Evolutionary conservation across 2,113 vertebrate genomes (phyloP), one percentile per base, ranked within the genome.

Genomic region (Muntiacus muntjak): DNA sequence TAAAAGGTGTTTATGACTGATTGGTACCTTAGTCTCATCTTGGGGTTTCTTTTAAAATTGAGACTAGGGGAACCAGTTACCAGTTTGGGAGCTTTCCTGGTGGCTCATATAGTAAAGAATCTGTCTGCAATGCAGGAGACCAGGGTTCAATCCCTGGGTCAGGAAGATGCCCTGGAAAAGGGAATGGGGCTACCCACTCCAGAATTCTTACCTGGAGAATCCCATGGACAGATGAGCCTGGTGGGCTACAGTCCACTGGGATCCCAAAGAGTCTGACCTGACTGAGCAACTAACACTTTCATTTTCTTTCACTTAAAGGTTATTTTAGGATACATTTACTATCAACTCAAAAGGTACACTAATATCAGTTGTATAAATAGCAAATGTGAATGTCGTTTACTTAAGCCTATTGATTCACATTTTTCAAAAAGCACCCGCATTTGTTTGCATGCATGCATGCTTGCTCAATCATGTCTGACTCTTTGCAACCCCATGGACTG

Each of bases 11-110:
- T 76, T 86, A 97, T 45, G 85, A 93, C 45, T 92, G 40, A 15
- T 43, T 90, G 84, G 83, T 95, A 78, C 96, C 92, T 97, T 93
- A 92, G 71, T 83, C 40, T 89, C 67, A 71, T 52, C 30, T 94
- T 87, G 62, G 33, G 26, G 43, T 97, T 97, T 89, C 58, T 92
- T 94, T 95, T 89, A 95, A 95, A 95, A 96, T 7, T 90, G 52
- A 94, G 25, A 95, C 26, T 17, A 92, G 30, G 17, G 55, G 50
- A 96, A 84, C 25, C 21, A 86, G 36, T 82, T n/a, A 67, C 21
- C 62, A 89, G 25, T 71, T 12, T 71, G 17, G 9, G n/a, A 1
- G n/a, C 67, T 71, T 71, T 10, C 67, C n/a, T 71, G n/a, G n/a
- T 71, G 5, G 36, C 67, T 71, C 67, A 36, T n/a, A 71, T n/a